Evolutionary conservation across 2,888 invertebrate genomes (phyloP), one percentile per base, ranked within the genome.

Genomic region (Craniophora ligustri): DNA sequence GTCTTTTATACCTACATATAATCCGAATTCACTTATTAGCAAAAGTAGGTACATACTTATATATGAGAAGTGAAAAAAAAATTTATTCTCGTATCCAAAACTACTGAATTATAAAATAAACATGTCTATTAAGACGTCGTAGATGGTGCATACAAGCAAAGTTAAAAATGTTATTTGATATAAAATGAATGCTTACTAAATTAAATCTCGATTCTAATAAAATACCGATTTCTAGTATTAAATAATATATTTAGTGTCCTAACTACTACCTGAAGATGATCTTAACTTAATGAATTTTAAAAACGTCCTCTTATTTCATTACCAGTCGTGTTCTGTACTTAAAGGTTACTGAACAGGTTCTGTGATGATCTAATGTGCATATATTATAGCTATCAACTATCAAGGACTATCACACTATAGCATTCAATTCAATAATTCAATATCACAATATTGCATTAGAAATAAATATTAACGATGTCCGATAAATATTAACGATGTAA

Each of bases 341-440:
- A 79, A 79, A 83, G 79, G 78, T 79, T 81, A 82, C 76, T 75
- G 79, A 74, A 88, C 89, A 82, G 85, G 88, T 89, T 88, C 77
- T 78, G 59, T 56, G 89, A 89, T 90, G 91, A 90, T 86, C 89
- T 91, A 88, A 90, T 78, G 62, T 85, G 86, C 84, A 87, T 88
- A 85, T 79, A 89, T 88, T 88, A 85, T 28, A 39, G 69, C 68
- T 72, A 75, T 71, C 36, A 55, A 47, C 35, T 38, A 64, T 46
- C 86, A 86, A 87, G 87, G 84, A 84, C 78, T 63, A 58, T 61
- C 42, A 57, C 45, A 48, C 19, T 30, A 56, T 30, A 57, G 42
- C n/a, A n/a, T n/a, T n/a, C n/a, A n/a, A n/a, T n/a, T n/a, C n/a
- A n/a, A n/a, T n/a, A n/a, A n/a, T n/a, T n/a, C n/a, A n/a, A n/a